These are phyloP conservation scores for Coregonus sp. DNA, from an alignment of 2,797 vertebrate species.

Conservation along the genomic window DNA sequence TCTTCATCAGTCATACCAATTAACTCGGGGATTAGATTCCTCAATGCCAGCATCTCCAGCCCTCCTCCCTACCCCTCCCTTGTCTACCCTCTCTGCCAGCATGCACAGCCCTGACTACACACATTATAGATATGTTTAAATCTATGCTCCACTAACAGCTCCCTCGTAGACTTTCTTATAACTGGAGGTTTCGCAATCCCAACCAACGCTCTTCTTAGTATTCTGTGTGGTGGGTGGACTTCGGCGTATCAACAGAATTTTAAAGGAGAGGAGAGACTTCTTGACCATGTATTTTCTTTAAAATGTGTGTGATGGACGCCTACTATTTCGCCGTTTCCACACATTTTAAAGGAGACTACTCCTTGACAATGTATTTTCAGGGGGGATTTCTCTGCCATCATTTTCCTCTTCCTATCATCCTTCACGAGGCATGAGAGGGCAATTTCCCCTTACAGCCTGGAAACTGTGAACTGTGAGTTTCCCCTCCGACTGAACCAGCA, in stretches of 20 bases:
- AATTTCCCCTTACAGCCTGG: neutral
- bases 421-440: neutral
- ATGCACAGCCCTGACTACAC: conserved; percentile 2
- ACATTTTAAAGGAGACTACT: neutral
- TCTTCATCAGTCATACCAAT: conserved; percentile 71
- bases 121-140: conserved; percentile 5
- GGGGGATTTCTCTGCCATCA: conserved; percentile 9
- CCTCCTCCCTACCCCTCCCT: neutral
- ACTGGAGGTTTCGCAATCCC: neutral
- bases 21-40: conserved; percentile 65
- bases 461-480: conserved; percentile 1
- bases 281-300: neutral
- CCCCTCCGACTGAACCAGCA: neutral
- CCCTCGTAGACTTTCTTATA: neutral
- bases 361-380: neutral
- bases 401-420: neutral
- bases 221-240: neutral
- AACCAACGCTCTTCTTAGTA: neutral
- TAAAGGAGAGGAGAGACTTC: neutral
- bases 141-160: neutral
- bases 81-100: neutral
- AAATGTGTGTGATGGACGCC: neutral
- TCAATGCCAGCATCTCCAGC: conserved; percentile 42
- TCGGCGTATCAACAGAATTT: neutral
- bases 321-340: neutral